Evolutionary conservation across 2,888 invertebrate species (phyloP).

Genomic region (Nomada hirtipes): DNA sequence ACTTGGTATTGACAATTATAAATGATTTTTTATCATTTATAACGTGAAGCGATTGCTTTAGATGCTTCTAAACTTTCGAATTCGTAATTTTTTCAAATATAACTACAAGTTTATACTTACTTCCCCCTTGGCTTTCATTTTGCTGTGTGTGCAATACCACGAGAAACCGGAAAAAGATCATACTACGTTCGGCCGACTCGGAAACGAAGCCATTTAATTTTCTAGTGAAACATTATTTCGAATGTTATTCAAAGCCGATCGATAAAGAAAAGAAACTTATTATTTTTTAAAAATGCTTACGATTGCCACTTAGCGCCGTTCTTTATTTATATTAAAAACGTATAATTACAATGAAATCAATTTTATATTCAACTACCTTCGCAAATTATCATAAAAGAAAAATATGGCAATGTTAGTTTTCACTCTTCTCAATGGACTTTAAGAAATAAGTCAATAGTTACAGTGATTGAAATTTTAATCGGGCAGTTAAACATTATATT

Average conservation of each 20-base stretch:
- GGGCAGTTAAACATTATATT: background rate
- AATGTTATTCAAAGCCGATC: too few species aligned
- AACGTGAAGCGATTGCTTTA: background rate
- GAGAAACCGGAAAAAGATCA: slow-evolving; percentile 69
- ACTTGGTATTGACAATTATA: background rate
- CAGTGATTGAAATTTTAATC: too few species aligned
- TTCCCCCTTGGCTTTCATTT: slow-evolving; percentile 96
- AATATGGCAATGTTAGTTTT: too few species aligned
- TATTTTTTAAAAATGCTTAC: too few species aligned
- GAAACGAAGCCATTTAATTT: slow-evolving; percentile 53
- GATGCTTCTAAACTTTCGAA: background rate
- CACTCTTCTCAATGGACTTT: too few species aligned
- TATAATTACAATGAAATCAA: too few species aligned
- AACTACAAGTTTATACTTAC: slow-evolving; percentile 84
- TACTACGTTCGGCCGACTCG: slow-evolving; percentile 32
- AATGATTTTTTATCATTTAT: background rate
- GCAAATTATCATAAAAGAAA: too few species aligned
- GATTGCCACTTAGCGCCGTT: too few species aligned
- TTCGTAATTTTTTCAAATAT: slow-evolving; percentile 5
- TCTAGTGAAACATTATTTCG: slow-evolving; percentile 12
- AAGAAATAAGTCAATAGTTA: too few species aligned
- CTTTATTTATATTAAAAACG: too few species aligned
- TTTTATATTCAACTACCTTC: too few species aligned
- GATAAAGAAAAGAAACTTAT: too few species aligned
- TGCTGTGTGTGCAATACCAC: slow-evolving; percentile 79